Conservation (phyloP, 2,888 invertebrate genomes). For the Platerodrilus igneus region DNA sequence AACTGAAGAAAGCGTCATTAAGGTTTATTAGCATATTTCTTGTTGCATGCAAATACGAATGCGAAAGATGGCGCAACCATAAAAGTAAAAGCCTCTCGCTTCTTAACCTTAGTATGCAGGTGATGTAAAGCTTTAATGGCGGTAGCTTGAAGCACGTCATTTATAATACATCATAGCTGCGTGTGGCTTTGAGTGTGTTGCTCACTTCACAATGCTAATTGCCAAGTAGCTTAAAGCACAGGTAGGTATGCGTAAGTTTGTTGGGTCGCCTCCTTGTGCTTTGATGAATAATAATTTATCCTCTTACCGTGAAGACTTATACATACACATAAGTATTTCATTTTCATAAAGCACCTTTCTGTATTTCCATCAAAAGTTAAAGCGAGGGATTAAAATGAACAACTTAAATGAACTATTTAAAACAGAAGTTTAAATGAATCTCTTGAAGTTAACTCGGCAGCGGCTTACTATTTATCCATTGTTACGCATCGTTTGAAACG, state of each 20-base stretch:
- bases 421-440: slow-evolving; percentile 20
- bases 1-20: no score
- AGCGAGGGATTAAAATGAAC: slow-evolving; percentile 16
- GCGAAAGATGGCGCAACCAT: no score
- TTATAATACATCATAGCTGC: slow-evolving; percentile 39
- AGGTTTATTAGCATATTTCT: no score
- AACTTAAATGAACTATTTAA: slow-evolving; percentile 20
- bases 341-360: slow-evolving; percentile 21
- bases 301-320: slow-evolving; percentile 19
- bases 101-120: slow-evolving; percentile 35
- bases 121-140: slow-evolving; percentile 37
- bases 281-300: slow-evolving; percentile 34
- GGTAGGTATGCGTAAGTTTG: slow-evolving; percentile 23
- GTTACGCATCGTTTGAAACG: slow-evolving; percentile 22
- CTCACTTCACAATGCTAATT: slow-evolving; percentile 38
- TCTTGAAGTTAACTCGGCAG: slow-evolving; percentile 15
- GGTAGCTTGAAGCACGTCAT: slow-evolving; percentile 40
- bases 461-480: slow-evolving; percentile 22
- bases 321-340: slow-evolving; percentile 18
- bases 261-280: slow-evolving; percentile 30
- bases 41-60: no score
- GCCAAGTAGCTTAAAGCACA: slow-evolving; percentile 26
- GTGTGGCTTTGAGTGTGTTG: slow-evolving; percentile 34
- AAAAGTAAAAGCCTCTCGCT: slow-evolving; percentile 28
- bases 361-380: slow-evolving; percentile 18